phyloP scores from a whole-genome alignment of 2,113 vertebrate species.

The Amblyopsis rosae region DNA sequence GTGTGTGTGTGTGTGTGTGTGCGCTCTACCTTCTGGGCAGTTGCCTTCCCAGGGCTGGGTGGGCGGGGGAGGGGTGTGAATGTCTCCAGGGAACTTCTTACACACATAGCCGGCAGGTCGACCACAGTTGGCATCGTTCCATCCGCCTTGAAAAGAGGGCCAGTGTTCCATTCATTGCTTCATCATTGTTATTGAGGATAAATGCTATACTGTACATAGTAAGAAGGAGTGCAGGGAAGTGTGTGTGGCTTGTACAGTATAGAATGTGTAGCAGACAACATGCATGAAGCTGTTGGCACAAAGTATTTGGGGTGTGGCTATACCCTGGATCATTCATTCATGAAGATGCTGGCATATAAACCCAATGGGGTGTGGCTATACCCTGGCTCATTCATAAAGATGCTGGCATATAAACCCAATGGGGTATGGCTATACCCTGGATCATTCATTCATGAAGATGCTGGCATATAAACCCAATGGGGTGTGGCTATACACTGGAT shows the following conservation, averaged over 20 bases:
- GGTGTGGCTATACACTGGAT: too few species aligned
- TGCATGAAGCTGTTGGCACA: too few species aligned
- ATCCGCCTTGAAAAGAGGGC: constrained; percentile 56
- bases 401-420: too few species aligned
- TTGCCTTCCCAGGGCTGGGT: constrained; percentile 78
- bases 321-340: too few species aligned
- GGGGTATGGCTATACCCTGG: constrained; percentile 60
- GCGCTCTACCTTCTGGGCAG: constrained; percentile 69
- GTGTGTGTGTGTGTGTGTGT: neutral
- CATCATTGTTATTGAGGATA: neutral
- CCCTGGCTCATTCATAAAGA: constrained; percentile 69
- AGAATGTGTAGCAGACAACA: too few species aligned
- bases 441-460: too few species aligned
- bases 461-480: too few species aligned
- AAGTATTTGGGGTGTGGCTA: too few species aligned
- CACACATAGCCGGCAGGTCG: constrained; percentile 75
- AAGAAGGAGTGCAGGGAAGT: neutral
- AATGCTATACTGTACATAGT: neutral
- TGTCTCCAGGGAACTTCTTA: constrained; percentile 72
- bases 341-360: too few species aligned
- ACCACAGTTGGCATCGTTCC: constrained; percentile 81
- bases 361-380: constrained; percentile 19
- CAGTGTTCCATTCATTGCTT: too few species aligned
- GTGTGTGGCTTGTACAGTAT: neutral
- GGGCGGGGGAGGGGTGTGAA: constrained; percentile 72